A percentile compares a stretch with the other conserved stretches of the same genome.
These are phyloP conservation scores for Sylvietta virens DNA, from an alignment of 2,113 vertebrate species.

Conservation along the genomic window DNA sequence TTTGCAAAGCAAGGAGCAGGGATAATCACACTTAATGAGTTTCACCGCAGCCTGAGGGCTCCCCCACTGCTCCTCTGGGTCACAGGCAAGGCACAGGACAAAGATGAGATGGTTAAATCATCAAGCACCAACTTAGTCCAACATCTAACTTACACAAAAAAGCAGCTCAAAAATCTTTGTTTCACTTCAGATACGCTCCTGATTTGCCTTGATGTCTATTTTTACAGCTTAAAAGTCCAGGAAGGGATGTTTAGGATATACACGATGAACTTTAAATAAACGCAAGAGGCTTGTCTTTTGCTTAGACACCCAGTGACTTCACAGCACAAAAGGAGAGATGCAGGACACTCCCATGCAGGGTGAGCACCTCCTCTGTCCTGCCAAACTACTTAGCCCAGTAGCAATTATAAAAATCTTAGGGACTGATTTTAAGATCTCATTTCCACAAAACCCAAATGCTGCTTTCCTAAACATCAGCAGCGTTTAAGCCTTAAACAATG, in stretches of 20 bases:
- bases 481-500: not conserved
- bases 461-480: not conserved
- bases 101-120: not conserved
- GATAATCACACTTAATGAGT: not conserved
- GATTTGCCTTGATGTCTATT: not conserved
- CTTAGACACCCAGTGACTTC: not conserved
- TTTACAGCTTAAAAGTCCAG: not conserved
- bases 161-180: not conserved
- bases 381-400: not conserved
- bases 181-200: not conserved
- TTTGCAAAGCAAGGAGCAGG: not conserved
- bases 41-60: not conserved
- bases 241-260: not conserved
- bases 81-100: not conserved
- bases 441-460: not conserved
- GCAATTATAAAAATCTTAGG: not conserved
- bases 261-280: not conserved
- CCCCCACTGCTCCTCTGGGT: not conserved
- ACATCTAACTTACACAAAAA: not conserved
- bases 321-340: not conserved
- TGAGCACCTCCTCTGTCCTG: not conserved
- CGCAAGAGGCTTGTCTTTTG: not conserved
- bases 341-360: not conserved
- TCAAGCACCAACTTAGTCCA: not conserved
- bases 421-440: not conserved